Conservation (phyloP, 2,113 vertebrate genomes). For the Carassius carassius region DNA sequence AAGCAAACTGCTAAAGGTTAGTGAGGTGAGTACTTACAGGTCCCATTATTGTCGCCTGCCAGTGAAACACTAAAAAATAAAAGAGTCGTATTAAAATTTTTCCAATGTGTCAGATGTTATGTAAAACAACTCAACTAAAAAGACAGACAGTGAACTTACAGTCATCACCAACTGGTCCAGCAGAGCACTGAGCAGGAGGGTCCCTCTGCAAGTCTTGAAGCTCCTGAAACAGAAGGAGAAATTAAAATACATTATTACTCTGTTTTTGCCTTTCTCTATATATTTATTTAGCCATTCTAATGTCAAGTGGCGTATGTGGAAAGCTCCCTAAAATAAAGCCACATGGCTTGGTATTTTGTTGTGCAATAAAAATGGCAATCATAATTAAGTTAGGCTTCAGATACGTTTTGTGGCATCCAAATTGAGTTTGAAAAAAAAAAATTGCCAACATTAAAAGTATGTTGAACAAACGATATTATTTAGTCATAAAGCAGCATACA, state of each 20-base stretch:
- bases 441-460: neutral
- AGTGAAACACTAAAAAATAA: constrained; percentile 41
- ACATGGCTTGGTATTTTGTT: neutral
- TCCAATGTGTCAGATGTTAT: too few relatives aligned
- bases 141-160: constrained; percentile 73
- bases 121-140: neutral
- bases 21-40: constrained; percentile 54
- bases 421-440: neutral
- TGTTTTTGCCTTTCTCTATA: too few relatives aligned
- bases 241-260: too few relatives aligned
- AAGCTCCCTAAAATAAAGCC: neutral
- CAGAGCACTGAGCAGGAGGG: constrained; percentile 92
- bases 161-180: constrained; percentile 91
- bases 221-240: constrained; percentile 40
- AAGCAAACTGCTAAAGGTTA: neutral
- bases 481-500: neutral
- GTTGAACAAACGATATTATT: neutral
- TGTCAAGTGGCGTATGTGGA: too few relatives aligned
- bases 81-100: neutral
- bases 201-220: constrained; percentile 79
- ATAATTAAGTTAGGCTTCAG: neutral
- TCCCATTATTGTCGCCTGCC: constrained; percentile 58
- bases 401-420: neutral
- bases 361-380: neutral
- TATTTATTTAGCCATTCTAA: too few relatives aligned